Evolutionary conservation across 1,140 invertebrate genomes (phyloP).

Genomic region (Apis cerana): DNA sequence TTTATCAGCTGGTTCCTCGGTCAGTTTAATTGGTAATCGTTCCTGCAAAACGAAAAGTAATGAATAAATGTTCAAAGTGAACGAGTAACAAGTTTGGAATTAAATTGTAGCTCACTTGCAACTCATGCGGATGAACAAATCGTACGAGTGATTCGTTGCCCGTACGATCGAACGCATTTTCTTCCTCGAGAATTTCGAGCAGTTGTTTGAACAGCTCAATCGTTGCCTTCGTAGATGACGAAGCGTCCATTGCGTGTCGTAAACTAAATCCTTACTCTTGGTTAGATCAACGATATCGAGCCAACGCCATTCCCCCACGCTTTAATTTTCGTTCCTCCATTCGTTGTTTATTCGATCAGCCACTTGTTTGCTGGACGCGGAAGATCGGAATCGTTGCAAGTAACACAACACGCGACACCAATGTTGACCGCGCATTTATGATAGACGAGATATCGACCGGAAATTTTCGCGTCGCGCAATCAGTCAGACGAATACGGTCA

Average conservation of each 20-base stretch:
- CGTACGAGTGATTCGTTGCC: constrained; percentile 69
- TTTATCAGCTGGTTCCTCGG: constrained; percentile 77
- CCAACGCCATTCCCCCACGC: neutral
- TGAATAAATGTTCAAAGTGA: neutral
- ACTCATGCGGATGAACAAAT: constrained; percentile 76
- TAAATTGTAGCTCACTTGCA: constrained; percentile 68
- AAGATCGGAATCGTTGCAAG: neutral
- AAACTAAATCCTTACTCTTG: neutral
- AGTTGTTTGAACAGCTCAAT: constrained; percentile 63
- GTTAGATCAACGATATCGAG: neutral
- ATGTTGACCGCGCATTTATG: too few species aligned
- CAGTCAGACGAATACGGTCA: too few species aligned
- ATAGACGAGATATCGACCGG: neutral
- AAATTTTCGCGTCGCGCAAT: neutral
- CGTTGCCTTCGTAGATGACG: neutral
- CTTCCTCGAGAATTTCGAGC: constrained; percentile 71
- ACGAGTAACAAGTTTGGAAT: neutral
- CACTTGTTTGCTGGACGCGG: neutral
- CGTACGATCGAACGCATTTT: constrained; percentile 68
- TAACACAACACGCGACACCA: neutral
- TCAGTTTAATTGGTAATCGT: constrained; percentile 80
- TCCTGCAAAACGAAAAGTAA: constrained; percentile 63
- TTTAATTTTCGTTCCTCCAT: neutral
- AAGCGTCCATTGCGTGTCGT: constrained; percentile 2
- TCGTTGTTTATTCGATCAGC: neutral